Base-by-base conservation (phyloP, 1,140 invertebrate genomes). In the Drosophila hydei region DNA sequence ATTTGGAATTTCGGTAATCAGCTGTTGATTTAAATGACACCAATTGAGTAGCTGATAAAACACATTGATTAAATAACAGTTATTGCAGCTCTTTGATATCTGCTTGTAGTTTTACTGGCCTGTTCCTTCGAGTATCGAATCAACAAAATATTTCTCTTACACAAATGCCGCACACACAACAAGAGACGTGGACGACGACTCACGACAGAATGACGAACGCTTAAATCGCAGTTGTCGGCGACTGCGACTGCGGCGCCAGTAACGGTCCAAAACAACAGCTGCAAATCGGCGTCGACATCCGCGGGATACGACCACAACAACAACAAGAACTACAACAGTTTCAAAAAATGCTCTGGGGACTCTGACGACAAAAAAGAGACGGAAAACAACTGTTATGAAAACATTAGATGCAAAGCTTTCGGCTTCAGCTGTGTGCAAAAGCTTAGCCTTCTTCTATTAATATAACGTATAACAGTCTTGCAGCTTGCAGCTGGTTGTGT, bases 381-480 rank as follows among this genome's bases (percentile, higher is more conserved):
- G 45, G 25, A 42, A 40, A 54, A 40, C 2, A 40, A 40, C n/a
- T 11, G 36, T 55, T 78, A 78, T 68, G 58, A 83, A 84, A 83
- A 83, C 67, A 75, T 75, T 78, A 21, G 79, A 36, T 48, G 42
- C 19, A 47, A 67, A 85, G 76, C 80, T 84, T 73, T 84, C 33
- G 55, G 55, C 56, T 79, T 85, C 79, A 84, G 80, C 80, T 79
- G 80, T 85, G 72, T 52, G 60, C 30, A 56, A 72, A 64, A 81
- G 75, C 72, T 85, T 45, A 23, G 51, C 25, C 43, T 51, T 8
- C 40, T 11, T 30, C 23, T 38, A 47, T 40, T 14, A 21, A 38
- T 36, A 50, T 23, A 5, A 21, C 19, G 54, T 81, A 74, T 74
- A 69, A 69, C 55, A 81, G 67, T 75, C 61, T 27, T 50, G 6